Conservation (phyloP, 2,113 vertebrate genomes). For the Cyanoderma ruficeps region DNA sequence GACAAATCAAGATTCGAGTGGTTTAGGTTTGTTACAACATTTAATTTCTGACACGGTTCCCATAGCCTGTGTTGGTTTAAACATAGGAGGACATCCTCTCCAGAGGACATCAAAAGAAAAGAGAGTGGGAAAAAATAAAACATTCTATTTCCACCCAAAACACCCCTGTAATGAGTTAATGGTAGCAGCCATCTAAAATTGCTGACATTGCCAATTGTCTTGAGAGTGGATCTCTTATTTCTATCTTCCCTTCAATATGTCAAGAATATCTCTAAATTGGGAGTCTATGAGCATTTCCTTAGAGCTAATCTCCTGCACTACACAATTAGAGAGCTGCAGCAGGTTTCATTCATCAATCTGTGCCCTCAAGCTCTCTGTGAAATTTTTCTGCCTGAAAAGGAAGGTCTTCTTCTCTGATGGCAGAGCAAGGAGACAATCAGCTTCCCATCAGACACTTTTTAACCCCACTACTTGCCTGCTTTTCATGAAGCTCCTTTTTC, state of each 20-base stretch:
- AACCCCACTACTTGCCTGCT: not conserved
- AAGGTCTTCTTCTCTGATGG: not conserved
- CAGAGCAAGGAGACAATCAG: not conserved
- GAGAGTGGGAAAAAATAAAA: not conserved
- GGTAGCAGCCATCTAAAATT: not conserved
- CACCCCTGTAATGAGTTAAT: not conserved
- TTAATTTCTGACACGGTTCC: not conserved
- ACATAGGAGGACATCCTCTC: not conserved
- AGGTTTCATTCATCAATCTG: slow-evolving; percentile 24
- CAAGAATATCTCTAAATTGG: not conserved
- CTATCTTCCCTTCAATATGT: not conserved
- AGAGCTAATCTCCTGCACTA: slow-evolving; percentile 1
- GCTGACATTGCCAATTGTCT: not conserved
- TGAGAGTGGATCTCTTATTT: not conserved
- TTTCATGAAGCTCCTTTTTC: not conserved
- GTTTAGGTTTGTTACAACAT: not conserved
- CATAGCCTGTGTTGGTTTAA: not conserved
- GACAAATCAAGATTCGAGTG: not conserved
- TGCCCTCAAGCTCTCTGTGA: slow-evolving; percentile 3
- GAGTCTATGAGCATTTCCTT: not conserved
- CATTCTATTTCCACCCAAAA: not conserved
- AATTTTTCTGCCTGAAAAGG: not conserved
- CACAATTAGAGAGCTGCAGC: slow-evolving; percentile 25
- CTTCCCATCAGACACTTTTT: not conserved
- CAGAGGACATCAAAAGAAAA: not conserved